Evolutionary conservation across 2,113 vertebrate species (phyloP), one percentile per base, ranked within the genome.

Genomic region (Crotalus viridis): DNA sequence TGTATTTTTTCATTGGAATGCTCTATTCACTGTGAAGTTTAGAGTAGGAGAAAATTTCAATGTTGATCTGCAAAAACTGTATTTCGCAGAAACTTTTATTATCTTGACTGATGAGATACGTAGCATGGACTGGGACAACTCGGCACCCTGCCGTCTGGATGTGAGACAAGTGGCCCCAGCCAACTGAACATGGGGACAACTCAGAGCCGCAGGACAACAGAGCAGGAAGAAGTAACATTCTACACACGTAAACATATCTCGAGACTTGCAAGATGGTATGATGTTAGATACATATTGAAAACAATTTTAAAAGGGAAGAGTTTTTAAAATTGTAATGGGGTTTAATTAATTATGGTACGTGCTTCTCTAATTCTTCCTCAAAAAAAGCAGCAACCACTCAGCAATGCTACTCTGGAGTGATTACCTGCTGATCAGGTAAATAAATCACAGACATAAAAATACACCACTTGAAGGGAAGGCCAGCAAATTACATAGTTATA

Each of bases 1-100:
- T 97, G 86, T 96, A 96, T 97, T 95, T 94, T 97, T 97, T 97
- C 91, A 95, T 96, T 96, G 97, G 94, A 97, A 95, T 96, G 95
- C 95, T 97, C 95, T 96, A 93, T 95, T 96, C 91, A 10, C 91
- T 95, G 94, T 93, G 88, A 94, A 92, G 93, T 74, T 85, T 89
- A 92, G 54, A 91, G 92, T 95, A 91, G 92, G 0, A 0, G 92
- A 1, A 43, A 95, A 93, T 74, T 89, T 92, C 94, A 87, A 90
- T 95, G 94, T 95, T 92, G 90, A 93, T 39, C 54, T 48, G 13
- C 39, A 81, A 85, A n/a, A 95, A n/a, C 15, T 69, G 91, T 56
- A 69, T 96, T 88, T 94, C 93, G 89, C 95, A 92, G 89, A 94
- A 90, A 43, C 28, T 88, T 15, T 51, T 54, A 56, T 57, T 52